Conservation (phyloP, 2,113 vertebrate genomes). For the Gasterosteus aculeatus region DNA sequence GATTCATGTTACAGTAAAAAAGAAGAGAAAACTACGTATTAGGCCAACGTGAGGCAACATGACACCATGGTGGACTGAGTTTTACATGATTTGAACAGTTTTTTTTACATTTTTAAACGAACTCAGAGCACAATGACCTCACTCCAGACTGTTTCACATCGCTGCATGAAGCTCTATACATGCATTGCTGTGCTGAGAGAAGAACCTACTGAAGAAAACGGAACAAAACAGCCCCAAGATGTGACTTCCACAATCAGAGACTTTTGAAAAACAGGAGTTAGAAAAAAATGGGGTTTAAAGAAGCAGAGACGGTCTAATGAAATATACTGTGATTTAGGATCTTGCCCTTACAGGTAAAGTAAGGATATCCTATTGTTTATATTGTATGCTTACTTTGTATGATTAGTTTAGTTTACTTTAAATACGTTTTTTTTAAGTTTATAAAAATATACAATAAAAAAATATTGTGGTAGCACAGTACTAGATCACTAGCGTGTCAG, state of each 20-base stretch:
- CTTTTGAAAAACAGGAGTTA: background rate
- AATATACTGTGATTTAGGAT: background rate
- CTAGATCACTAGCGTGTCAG: background rate
- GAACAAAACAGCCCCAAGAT: background rate
- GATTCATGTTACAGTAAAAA: conserved; percentile 6
- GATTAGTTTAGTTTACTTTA: background rate
- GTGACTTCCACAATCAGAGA: background rate
- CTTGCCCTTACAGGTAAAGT: background rate
- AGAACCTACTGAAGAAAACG: background rate
- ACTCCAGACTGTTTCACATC: background rate
- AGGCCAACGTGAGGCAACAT: background rate
- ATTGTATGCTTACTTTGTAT: background rate
- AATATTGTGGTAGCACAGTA: background rate
- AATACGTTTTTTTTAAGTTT: no score
- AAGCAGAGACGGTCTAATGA: background rate
- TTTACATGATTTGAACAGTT: background rate
- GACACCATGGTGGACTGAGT: background rate
- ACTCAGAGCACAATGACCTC: background rate
- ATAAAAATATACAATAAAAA: no score
- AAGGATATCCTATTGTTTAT: background rate
- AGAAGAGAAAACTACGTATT: background rate
- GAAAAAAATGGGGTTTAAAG: background rate
- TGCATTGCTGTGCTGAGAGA: background rate
- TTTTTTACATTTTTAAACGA: background rate
- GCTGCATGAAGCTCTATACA: background rate